phyloP scores from a whole-genome alignment of 2,113 vertebrate genomes.

The Balaenoptera acutorostrata region DNA sequence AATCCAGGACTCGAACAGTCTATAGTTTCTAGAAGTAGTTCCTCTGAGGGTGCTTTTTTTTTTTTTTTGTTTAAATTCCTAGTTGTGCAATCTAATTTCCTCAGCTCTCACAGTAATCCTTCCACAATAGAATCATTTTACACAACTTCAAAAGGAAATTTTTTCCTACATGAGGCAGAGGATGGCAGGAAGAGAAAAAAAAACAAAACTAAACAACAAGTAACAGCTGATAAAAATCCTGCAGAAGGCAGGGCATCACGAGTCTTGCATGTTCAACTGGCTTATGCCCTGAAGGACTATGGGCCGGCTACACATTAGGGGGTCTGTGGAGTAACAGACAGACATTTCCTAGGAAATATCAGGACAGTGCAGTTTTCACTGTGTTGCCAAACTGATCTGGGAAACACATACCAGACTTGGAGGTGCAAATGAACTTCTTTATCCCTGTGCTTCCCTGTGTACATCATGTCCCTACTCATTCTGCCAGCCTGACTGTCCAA shows the following conservation, averaged over 20 bases:
- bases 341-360: neutral
- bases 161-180: neutral
- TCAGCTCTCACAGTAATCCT: neutral
- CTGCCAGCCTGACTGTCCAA: too few relatives aligned
- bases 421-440: neutral
- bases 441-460: neutral
- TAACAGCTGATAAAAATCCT: neutral
- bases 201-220: neutral
- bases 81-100: neutral
- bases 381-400: neutral
- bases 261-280: too few relatives aligned
- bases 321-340: neutral
- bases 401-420: neutral
- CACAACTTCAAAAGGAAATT: slow-evolving; percentile 36
- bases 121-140: neutral
- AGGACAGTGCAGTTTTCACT: neutral
- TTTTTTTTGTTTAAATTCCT: neutral
- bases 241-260: too few relatives aligned
- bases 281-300: neutral
- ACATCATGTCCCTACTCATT: neutral
- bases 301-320: neutral
- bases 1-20: neutral
- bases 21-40: neutral
- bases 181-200: neutral
- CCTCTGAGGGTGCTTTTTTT: neutral